Evolutionary conservation across 2,888 invertebrate genomes (phyloP).

Genomic region (Timandra comae): DNA sequence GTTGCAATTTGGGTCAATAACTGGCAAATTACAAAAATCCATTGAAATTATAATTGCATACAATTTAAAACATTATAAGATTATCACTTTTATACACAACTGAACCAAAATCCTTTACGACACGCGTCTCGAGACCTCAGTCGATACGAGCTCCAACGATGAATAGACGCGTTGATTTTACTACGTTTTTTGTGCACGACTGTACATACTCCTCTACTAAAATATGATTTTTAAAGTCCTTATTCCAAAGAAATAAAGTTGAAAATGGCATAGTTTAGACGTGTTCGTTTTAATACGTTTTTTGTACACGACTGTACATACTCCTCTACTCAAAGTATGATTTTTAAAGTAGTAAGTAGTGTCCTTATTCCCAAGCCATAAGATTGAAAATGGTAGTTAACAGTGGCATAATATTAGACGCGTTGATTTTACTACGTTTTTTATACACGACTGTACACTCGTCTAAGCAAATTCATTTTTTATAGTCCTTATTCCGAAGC

Average conservation of each 20-base stretch:
- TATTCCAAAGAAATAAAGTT: slow-evolving; percentile 10
- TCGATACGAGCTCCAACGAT: slow-evolving; percentile 9
- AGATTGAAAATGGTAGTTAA: too few relatives aligned
- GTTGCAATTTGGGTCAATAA: too few relatives aligned
- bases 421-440: slow-evolving; percentile 27
- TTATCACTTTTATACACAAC: slow-evolving; percentile 1
- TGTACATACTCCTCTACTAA: too few relatives aligned
- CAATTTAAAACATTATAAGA: neutral
- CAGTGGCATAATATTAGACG: too few relatives aligned
- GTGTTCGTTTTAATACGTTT: slow-evolving; percentile 27
- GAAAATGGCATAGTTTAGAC: too few relatives aligned
- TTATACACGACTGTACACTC: slow-evolving; percentile 6
- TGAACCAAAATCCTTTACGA: slow-evolving; percentile 35
- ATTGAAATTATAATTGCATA: too few relatives aligned
- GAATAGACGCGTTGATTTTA: slow-evolving; percentile 36
- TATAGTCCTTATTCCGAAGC: slow-evolving; percentile 9
- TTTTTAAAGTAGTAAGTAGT: too few relatives aligned
- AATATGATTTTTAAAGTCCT: slow-evolving; percentile 8
- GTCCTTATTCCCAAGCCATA: slow-evolving; percentile 7
- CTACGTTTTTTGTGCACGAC: slow-evolving; percentile 11
- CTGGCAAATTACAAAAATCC: too few relatives aligned
- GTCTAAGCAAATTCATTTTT: too few relatives aligned
- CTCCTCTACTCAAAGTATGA: too few relatives aligned
- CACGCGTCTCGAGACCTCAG: slow-evolving; percentile 17
- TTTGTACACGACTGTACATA: slow-evolving; percentile 5